Conservation (phyloP, 2,797 vertebrate genomes). For the Argyrosomus regius region DNA sequence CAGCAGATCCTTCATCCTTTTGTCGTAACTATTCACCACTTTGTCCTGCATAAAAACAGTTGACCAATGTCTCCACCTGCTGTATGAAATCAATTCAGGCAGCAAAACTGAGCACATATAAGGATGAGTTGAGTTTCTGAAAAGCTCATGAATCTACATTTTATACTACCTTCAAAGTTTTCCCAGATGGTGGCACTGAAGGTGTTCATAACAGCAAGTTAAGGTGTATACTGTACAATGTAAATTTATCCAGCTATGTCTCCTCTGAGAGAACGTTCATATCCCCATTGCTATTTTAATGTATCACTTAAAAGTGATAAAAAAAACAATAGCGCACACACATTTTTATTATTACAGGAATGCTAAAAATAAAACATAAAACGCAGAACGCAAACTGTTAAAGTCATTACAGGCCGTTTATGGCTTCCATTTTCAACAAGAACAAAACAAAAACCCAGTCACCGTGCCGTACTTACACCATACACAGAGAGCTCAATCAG, state of each 20-base stretch:
- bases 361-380: not conserved
- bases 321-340: not conserved
- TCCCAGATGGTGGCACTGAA: not conserved
- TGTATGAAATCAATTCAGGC: constrained; percentile 2
- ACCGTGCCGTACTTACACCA: no score
- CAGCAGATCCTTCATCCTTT: not conserved
- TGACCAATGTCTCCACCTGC: constrained; percentile 30
- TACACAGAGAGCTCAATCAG: not conserved
- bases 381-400: not conserved
- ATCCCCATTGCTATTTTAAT: not conserved
- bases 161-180: not conserved
- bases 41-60: not conserved
- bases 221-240: not conserved
- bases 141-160: constrained; percentile 1
- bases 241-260: constrained; percentile 12
- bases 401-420: not conserved
- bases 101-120: not conserved
- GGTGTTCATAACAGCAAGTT: not conserved
- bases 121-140: not conserved
- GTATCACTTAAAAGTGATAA: not conserved
- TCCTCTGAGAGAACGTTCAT: not conserved
- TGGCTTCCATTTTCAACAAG: not conserved
- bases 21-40: not conserved
- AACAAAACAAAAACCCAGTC: not conserved
- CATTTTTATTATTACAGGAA: not conserved